A percentile compares a stretch with the other conserved stretches of the same genome.
Conservation (phyloP, 2,113 vertebrate species). For the Polypterus bichir region DNA sequence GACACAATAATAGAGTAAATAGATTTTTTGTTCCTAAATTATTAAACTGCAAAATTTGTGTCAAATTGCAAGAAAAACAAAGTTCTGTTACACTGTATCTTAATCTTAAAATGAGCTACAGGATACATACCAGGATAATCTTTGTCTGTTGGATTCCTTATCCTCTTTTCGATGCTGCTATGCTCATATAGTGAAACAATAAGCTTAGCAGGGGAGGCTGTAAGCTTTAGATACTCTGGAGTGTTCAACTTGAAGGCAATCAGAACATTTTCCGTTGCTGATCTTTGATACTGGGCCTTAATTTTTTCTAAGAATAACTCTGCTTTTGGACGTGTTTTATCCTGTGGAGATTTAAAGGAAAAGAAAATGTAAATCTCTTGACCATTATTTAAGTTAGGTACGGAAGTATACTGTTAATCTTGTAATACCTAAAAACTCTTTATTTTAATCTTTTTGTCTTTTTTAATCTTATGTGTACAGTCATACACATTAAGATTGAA, state of each 20-base stretch:
- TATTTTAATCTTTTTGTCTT: no score
- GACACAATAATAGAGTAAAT: no score
- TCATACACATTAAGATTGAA: no score
- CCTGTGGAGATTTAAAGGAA: conserved; percentile 38
- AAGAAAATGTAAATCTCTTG: background rate
- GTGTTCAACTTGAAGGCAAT: conserved; percentile 51
- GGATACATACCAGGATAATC: conserved; percentile 58
- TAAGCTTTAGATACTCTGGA: conserved; percentile 52
- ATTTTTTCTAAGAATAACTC: conserved; percentile 68
- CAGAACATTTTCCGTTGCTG: conserved; percentile 74
- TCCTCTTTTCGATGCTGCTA: conserved; percentile 62
- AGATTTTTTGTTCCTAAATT: no score
- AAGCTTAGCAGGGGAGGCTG: conserved; percentile 66
- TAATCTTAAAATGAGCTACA: no score
- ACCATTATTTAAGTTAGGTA: background rate
- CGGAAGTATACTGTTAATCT: no score
- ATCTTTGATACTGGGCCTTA: conserved; percentile 63
- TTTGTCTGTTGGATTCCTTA: conserved; percentile 45
- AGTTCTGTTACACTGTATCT: no score
- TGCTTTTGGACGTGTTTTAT: conserved; percentile 44
- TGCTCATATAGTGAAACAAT: conserved; percentile 75
- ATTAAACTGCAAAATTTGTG: no score
- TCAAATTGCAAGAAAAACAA: no score
- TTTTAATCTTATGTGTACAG: no score
- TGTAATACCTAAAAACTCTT: no score